Conservation (phyloP, 2,888 invertebrate genomes). For the Andrena bucephala region DNA sequence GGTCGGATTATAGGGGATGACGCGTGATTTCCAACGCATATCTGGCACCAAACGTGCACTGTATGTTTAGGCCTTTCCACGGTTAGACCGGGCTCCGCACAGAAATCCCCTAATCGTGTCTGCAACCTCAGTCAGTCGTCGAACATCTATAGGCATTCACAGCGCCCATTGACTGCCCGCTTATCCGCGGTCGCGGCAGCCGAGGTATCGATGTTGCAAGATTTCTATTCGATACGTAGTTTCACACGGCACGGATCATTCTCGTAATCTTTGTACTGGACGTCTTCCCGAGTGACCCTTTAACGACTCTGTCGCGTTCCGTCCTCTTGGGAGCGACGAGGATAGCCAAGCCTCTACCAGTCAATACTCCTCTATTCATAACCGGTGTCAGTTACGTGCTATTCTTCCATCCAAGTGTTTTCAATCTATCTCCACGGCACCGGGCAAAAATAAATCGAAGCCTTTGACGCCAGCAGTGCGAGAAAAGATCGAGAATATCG, state of each 20-base stretch:
- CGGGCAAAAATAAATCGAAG: conserved; percentile 13
- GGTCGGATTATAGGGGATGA: no score
- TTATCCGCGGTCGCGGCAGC: not conserved
- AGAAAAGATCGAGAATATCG: not conserved
- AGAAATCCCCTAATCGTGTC: conserved; percentile 2
- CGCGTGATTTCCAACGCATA: no score
- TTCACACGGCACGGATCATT: not conserved
- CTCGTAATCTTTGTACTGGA: not conserved
- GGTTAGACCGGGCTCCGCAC: not conserved
- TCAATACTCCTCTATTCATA: no score
- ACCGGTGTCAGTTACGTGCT: no score
- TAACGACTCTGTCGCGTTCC: no score
- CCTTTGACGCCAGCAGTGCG: not conserved
- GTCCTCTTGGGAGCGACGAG: no score
- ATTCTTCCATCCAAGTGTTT: no score
- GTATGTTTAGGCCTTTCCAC: not conserved
- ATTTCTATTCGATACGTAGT: not conserved
- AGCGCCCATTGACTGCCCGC: not conserved
- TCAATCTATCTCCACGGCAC: no score
- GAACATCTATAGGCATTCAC: not conserved
- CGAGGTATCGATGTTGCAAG: not conserved
- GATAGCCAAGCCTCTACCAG: no score
- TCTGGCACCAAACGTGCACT: not conserved
- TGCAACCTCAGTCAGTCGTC: not conserved
- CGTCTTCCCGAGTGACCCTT: no score